A percentile compares a stretch with the other conserved stretches of the same genome.
These are phyloP conservation scores for Phyllotis vaccarum DNA, from an alignment of 2,797 vertebrate genomes.

Conservation along the genomic window DNA sequence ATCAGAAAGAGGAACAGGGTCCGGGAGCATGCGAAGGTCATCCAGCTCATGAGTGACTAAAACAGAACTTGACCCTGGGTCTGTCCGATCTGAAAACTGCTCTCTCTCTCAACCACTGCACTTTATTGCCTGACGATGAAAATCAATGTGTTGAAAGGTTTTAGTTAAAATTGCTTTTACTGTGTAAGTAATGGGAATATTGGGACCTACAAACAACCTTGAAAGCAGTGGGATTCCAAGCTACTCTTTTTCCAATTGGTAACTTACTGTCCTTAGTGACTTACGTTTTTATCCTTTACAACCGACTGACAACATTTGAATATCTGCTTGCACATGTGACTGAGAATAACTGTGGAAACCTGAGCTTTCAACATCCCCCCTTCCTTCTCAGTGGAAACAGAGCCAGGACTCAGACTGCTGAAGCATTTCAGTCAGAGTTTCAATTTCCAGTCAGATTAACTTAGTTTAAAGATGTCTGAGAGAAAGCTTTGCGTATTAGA, in stretches of 20 bases:
- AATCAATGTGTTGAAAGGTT: background rate
- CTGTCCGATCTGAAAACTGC: background rate
- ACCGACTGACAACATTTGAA: slow-evolving; percentile 60
- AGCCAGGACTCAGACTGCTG: slow-evolving; percentile 14
- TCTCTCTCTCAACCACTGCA: background rate
- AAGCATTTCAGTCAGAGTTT: slow-evolving; percentile 48
- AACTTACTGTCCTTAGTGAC: slow-evolving; percentile 59
- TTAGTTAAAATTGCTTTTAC: slow-evolving; percentile 48
- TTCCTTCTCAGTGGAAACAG: slow-evolving; percentile 65
- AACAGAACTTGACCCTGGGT: background rate
- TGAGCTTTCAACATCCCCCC: slow-evolving; percentile 5
- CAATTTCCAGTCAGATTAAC: slow-evolving; percentile 57
- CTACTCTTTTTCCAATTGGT: slow-evolving; percentile 24
- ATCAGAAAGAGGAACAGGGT: background rate
- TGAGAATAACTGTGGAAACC: slow-evolving; percentile 1
- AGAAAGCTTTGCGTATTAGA: slow-evolving; percentile 2
- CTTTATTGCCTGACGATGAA: slow-evolving; percentile 26
- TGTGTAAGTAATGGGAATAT: background rate
- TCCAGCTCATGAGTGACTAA: background rate
- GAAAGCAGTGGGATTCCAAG: slow-evolving; percentile 7
- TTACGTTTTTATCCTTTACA: slow-evolving; percentile 21
- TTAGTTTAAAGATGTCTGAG: slow-evolving; percentile 44
- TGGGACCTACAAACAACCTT: background rate
- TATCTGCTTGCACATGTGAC: slow-evolving; percentile 54
- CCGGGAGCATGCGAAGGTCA: background rate